Evolutionary conservation across 2,797 vertebrate species (phyloP).

Genomic region (Microctenopoma lineatum): DNA sequence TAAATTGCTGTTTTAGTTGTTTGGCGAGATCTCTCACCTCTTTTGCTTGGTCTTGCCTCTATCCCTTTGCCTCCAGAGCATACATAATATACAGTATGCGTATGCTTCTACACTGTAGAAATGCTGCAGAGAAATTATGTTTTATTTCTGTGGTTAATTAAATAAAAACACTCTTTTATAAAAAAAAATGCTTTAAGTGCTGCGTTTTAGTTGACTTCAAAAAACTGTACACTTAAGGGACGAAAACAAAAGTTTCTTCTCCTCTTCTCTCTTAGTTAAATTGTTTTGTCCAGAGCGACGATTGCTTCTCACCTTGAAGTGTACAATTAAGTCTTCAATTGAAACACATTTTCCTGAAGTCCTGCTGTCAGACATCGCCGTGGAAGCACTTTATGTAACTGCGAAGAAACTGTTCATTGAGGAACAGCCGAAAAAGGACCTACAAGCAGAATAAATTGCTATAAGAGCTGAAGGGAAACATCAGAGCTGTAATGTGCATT

Average conservation of each 20-base stretch:
- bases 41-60: slow-evolving; percentile 4
- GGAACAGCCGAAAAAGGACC: slow-evolving; percentile 6
- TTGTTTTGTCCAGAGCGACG: slow-evolving; percentile 17
- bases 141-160: neutral
- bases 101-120: neutral
- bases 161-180: neutral
- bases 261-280: slow-evolving; percentile 1
- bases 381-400: slow-evolving; percentile 19
- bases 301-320: slow-evolving; percentile 21
- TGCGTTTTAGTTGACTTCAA: neutral
- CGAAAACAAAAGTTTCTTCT: slow-evolving; percentile 5
- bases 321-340: slow-evolving; percentile 27
- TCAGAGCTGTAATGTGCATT: neutral
- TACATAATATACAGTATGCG: neutral
- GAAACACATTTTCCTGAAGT: slow-evolving; percentile 24
- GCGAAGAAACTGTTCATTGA: slow-evolving; percentile 10
- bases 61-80: neutral
- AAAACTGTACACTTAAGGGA: slow-evolving; percentile 8
- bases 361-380: slow-evolving; percentile 1
- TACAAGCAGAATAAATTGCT: neutral
- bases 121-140: neutral
- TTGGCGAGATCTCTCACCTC: slow-evolving; percentile 15
- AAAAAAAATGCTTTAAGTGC: neutral
- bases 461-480: neutral
- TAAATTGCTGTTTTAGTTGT: slow-evolving; percentile 62